Percentiles rank a stretch among this genome's conserved stretches.
Conservation (phyloP, 2,113 vertebrate genomes). For the Thunnus thynnus region DNA sequence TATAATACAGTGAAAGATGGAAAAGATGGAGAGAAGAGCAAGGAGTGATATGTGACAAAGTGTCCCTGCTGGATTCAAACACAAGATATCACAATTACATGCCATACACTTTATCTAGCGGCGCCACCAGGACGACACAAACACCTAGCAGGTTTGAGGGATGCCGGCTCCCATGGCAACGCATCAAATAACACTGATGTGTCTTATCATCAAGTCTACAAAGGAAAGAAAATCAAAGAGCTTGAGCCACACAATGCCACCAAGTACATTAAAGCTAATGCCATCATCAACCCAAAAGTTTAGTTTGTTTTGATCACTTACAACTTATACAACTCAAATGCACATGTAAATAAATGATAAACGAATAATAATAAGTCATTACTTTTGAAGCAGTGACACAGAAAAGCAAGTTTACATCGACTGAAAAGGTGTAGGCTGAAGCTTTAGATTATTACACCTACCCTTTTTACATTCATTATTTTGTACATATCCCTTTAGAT, state of each 20-base stretch:
- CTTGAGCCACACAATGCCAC: constrained; percentile 31
- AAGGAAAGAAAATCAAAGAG: constrained; percentile 23
- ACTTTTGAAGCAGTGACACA: no score
- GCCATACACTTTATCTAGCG: constrained; percentile 59
- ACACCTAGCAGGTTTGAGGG: constrained; percentile 46
- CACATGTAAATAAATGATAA: background rate
- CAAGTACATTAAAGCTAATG: constrained; percentile 32
- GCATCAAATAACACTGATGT: constrained; percentile 58
- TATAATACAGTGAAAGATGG: constrained; percentile 11
- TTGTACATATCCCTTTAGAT: no score
- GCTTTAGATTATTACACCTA: no score
- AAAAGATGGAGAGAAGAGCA: constrained; percentile 6
- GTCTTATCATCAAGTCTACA: constrained; percentile 45
- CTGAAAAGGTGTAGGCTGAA: no score
- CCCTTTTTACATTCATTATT: no score
- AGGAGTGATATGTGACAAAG: constrained; percentile 34
- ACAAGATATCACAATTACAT: constrained; percentile 58
- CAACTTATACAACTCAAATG: background rate
- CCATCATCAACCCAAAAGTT: constrained; percentile 38
- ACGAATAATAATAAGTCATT: no score
- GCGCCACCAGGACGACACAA: constrained; percentile 56
- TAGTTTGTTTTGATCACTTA: background rate
- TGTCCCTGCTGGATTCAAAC: constrained; percentile 50
- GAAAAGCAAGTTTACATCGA: no score
- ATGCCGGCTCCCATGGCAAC: constrained; percentile 68